Conservation (phyloP, 2,797 vertebrate species). For the Siniperca obscura region DNA sequence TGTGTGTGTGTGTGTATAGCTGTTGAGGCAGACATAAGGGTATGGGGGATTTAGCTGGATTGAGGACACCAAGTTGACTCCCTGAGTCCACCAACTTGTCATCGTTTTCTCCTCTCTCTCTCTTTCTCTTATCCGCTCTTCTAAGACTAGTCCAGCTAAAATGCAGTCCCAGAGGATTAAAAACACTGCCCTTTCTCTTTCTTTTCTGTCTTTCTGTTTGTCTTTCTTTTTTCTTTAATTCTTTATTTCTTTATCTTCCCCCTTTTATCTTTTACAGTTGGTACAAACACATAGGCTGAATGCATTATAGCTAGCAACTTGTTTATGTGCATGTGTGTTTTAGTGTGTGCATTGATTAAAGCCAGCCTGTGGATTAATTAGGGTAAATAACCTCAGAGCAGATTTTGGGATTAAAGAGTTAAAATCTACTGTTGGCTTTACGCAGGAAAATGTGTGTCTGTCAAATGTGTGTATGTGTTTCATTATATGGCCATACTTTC, state of each 20-base stretch:
- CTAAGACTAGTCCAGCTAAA: constrained; percentile 47
- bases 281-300: background rate
- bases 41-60: constrained; percentile 77
- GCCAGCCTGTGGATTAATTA: constrained; percentile 72
- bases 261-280: constrained; percentile 9
- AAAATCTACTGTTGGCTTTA: constrained; percentile 60
- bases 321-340: constrained; percentile 21
- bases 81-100: constrained; percentile 55
- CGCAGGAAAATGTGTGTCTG: constrained; percentile 34
- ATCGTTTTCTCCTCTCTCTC: constrained; percentile 49
- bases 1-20: constrained; percentile 22
- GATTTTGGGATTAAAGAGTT: constrained; percentile 78
- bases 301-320: background rate
- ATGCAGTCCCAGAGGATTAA: constrained; percentile 53
- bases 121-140: constrained; percentile 50
- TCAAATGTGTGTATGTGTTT: constrained; percentile 13
- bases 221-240: background rate
- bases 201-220: constrained; percentile 3
- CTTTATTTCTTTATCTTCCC: background rate
- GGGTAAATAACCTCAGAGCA: constrained; percentile 74
- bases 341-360: constrained; percentile 65
- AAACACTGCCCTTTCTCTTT: constrained; percentile 35
- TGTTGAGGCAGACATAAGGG: constrained; percentile 65
- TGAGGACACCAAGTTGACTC: constrained; percentile 78
- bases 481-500: constrained; percentile 11